These are phyloP conservation scores for Parauchenoglanis ngamensis DNA, from an alignment of 2,797 vertebrate species.

Conservation along the genomic window DNA sequence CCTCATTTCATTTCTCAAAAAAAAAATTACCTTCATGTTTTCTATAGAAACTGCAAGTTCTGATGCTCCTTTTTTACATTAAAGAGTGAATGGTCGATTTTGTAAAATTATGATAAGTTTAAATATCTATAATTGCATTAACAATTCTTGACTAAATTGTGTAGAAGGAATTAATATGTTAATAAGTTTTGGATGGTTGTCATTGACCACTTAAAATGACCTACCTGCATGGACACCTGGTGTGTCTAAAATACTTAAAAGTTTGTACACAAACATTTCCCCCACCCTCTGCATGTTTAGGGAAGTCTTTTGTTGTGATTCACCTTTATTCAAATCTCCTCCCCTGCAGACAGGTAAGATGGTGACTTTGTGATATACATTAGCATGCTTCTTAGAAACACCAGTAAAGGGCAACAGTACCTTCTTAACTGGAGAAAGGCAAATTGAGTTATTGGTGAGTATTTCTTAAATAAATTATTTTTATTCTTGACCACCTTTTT, in stretches of 20 bases:
- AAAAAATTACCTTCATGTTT: neutral
- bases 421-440: neutral
- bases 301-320: conserved; percentile 32
- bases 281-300: conserved; percentile 28
- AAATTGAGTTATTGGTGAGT: neutral
- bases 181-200: neutral
- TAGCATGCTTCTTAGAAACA: conserved; percentile 14
- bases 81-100: neutral
- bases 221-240: conserved; percentile 42
- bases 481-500: neutral
- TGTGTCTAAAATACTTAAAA: conserved; percentile 47
- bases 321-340: conserved; percentile 50
- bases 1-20: neutral
- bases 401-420: neutral
- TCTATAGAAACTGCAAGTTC: neutral
- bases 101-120: neutral
- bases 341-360: conserved; percentile 66
- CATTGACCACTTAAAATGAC: conserved; percentile 36
- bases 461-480: neutral
- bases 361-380: neutral
- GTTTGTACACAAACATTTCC: conserved; percentile 43
- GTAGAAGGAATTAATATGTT: neutral
- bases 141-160: neutral
- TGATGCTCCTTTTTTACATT: neutral
- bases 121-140: neutral